These are phyloP conservation scores for Ceuthmochares aereus DNA, from an alignment of 2,113 vertebrate species.

Conservation along the genomic window DNA sequence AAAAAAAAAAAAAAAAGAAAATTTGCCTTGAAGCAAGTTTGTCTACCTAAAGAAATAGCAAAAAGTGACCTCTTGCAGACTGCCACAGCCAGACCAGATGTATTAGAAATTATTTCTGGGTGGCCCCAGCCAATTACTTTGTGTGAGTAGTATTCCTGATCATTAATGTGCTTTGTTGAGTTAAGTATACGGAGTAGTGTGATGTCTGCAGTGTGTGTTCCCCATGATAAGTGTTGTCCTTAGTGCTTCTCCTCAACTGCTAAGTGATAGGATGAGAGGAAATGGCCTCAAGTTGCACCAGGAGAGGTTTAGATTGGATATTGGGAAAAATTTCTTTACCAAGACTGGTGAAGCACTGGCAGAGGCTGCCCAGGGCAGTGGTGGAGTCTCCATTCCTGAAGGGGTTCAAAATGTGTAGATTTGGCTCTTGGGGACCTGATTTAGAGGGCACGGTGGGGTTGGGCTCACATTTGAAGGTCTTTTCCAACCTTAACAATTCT, in stretches of 20 bases:
- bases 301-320: too few relatives aligned
- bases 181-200: rapidly evolving
- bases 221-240: not conserved
- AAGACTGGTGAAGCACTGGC: too few relatives aligned
- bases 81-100: not conserved
- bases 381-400: too few relatives aligned
- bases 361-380: too few relatives aligned
- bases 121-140: not conserved
- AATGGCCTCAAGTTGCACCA: too few relatives aligned
- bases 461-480: too few relatives aligned
- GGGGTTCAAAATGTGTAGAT: too few relatives aligned
- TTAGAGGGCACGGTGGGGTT: too few relatives aligned
- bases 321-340: too few relatives aligned
- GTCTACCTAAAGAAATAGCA: not conserved
- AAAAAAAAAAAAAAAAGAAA: not conserved
- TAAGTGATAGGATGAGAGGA: too few relatives aligned
- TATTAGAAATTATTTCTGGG: not conserved
- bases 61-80: not conserved
- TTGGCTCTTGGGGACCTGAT: too few relatives aligned
- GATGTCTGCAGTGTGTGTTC: not conserved
- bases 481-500: too few relatives aligned
- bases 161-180: rapidly evolving
- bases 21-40: not conserved
- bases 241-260: not conserved
- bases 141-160: not conserved